phyloP scores from a whole-genome alignment of 2,113 vertebrate species.

The Grallaria varia region DNA sequence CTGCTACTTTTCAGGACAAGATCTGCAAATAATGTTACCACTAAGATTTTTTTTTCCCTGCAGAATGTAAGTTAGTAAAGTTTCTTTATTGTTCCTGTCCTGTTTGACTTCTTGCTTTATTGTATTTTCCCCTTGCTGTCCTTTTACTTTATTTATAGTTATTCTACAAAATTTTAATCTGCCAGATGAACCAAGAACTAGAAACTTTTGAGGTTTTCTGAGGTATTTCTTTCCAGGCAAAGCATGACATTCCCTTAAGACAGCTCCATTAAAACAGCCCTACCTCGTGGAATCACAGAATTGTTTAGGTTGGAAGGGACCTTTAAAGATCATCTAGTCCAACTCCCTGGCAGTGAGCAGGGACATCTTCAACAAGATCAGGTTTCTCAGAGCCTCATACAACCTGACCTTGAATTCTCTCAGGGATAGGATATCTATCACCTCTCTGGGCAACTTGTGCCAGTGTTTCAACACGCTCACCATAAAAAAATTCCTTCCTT shows the following conservation, averaged over 20 bases:
- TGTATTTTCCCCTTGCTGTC: neutral
- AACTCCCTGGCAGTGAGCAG: neutral
- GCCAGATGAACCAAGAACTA: neutral
- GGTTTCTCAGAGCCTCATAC: neutral
- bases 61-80: neutral
- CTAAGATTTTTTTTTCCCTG: neutral
- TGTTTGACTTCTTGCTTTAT: neutral
- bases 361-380: neutral
- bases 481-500: neutral
- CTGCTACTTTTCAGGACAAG: neutral
- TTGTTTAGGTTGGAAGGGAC: neutral
- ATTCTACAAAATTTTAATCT: neutral
- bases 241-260: neutral
- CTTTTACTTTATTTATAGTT: neutral
- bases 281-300: neutral
- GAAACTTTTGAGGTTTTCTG: neutral
- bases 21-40: neutral
- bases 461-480: neutral
- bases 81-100: neutral
- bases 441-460: neutral
- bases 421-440: neutral
- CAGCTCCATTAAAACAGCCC: neutral
- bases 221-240: neutral
- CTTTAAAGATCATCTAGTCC: neutral
- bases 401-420: neutral